Conservation (phyloP, 1,140 invertebrate genomes). For the Arctopsyche grandis region DNA sequence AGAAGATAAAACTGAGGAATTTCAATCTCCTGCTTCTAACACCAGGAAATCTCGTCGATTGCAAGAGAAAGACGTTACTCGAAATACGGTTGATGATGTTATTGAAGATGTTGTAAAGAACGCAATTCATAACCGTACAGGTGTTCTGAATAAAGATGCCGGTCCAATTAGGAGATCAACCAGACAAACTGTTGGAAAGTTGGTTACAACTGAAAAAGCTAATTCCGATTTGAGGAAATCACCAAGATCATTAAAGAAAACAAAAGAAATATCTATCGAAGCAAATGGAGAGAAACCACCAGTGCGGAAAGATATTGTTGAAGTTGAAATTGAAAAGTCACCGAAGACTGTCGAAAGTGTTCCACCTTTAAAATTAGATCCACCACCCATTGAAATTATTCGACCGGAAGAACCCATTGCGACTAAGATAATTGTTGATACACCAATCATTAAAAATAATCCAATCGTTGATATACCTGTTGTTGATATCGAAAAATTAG, state of each 20-base stretch:
- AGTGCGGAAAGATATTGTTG: constrained; percentile 56
- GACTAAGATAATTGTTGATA: constrained; percentile 60
- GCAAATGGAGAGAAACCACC: constrained; percentile 68
- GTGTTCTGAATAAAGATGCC: constrained; percentile 55
- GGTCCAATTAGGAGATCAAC: constrained; percentile 59
- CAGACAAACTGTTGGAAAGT: constrained; percentile 59
- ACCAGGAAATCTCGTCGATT: constrained; percentile 83
- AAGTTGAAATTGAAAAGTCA: constrained; percentile 55
- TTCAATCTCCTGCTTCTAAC: constrained; percentile 69
- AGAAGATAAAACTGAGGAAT: constrained; percentile 73
- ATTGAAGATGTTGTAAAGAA: constrained; percentile 87
- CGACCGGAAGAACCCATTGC: constrained; percentile 41
- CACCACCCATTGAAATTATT: constrained; percentile 36
- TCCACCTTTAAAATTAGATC: constrained; percentile 11
- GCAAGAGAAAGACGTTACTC: constrained; percentile 77
- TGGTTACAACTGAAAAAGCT: constrained; percentile 57
- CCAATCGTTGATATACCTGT: background rate
- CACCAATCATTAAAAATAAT: constrained; percentile 21
- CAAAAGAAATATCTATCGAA: constrained; percentile 70
- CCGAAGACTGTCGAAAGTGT: constrained; percentile 57
- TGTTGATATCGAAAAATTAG: constrained; percentile 22
- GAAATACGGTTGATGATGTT: constrained; percentile 83
- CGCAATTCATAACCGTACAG: constrained; percentile 57
- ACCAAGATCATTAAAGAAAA: constrained; percentile 69
- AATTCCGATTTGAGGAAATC: constrained; percentile 69